Conservation (phyloP, 92 coral and sea anemone species). For the Phenganax marumi region DNA sequence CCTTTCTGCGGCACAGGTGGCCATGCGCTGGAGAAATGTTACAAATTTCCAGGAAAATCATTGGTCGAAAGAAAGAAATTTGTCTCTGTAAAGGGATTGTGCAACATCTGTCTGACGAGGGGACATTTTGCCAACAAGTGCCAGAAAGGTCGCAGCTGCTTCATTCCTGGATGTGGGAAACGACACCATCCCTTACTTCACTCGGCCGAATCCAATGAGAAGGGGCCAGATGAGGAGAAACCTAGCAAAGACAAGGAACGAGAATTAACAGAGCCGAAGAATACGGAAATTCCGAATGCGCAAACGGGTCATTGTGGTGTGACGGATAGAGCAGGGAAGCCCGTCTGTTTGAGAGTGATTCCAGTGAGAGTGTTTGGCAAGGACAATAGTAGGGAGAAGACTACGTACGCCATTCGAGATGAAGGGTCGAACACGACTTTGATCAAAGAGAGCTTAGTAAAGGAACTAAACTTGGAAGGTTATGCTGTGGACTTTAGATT, state of each 20-base stretch:
- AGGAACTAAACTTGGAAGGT: neutral
- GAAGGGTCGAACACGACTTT: neutral
- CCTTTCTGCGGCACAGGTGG: too few relatives aligned
- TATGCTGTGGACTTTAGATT: neutral
- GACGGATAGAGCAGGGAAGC: too few relatives aligned
- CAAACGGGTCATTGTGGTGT: too few relatives aligned
- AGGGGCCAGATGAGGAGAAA: too few relatives aligned
- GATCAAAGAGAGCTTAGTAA: neutral
- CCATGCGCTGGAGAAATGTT: too few relatives aligned
- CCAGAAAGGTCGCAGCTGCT: neutral
- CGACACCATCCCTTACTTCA: constrained; percentile 1
- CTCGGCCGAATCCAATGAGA: neutral
- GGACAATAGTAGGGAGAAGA: neutral
- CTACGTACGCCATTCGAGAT: neutral
- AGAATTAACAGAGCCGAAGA: neutral
- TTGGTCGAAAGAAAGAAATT: neutral
- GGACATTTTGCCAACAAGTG: constrained; percentile 9
- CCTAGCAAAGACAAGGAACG: neutral
- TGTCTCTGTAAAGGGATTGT: neutral
- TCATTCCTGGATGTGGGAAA: constrained; percentile 6
- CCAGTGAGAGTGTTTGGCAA: too few relatives aligned
- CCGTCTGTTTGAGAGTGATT: too few relatives aligned
- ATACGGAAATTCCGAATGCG: neutral
- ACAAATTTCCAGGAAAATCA: neutral
- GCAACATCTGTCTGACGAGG: neutral